Evolutionary conservation across 1,140 invertebrate genomes (phyloP), one percentile per base, ranked within the genome.

Genomic region (Atta texana): DNA sequence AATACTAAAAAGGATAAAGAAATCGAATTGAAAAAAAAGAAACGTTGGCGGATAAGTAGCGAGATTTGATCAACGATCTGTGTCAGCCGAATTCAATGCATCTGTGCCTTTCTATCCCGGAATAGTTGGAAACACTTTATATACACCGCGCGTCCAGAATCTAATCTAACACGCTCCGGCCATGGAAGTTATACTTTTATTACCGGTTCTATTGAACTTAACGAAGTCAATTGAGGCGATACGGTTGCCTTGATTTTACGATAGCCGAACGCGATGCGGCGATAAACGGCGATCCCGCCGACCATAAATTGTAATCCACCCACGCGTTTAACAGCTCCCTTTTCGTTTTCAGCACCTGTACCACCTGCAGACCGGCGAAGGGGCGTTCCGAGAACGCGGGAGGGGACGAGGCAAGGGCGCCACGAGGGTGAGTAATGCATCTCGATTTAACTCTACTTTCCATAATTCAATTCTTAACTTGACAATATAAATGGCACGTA

Each of bases 391-490:
- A 53, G 94, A 95, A 87, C 88, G 95, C 88, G 95, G 95, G 12
- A 93, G 94, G 89, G 95, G 95, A 51, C 92, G 95, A 94, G 94
- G 95, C 89, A 95, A 95, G 87, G 95, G 95, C 89, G 89, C 94
- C 87, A 95, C 95, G 49, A 95, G 95, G 92, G 95, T 95, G 76
- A 95, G 94, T 92, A 55, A 87, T 49, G 10, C 39, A 6, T 21
- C 61, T 34, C 49, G 55, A 34, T 53, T 72, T 21, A 28, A 59
- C 24, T 69, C 51, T 31, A 63, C 16, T 57, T 57, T 71, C 10
- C 28, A 34, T 53, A 55, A 69, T 55, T 57, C 49, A 21, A 80
- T 68, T 80, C 63, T 3, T n/a, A 75, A 39, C 31, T 28, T 16
- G 24, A 51, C 24, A 28, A 53, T 51, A 14, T 57, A 57, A 75